Base-by-base conservation (phyloP, 2,888 invertebrate species). In the Magallana nippona region DNA sequence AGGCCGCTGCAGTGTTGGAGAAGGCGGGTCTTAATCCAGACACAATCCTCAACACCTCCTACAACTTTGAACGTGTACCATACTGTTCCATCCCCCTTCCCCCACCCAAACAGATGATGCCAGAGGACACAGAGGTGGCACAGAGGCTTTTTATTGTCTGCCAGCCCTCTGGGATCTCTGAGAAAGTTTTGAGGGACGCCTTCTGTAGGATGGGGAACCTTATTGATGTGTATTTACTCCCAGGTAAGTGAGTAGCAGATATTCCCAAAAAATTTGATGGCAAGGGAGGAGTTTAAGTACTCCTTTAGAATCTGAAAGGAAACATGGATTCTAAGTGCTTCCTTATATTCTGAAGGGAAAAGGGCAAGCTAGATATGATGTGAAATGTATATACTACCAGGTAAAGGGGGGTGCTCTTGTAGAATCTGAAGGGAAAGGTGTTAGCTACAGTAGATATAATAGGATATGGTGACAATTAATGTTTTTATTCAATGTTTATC, bases 131-230 rank as follows among this genome's bases (percentile, higher is more conserved):
- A 1, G 92, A 93, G 19, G 93, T 94, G 1, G 94, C 94, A 57
- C 94, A 95, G 90, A 93, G 95, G 88, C 93, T 95, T 86, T 95
- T 95, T 89, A 95, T 95, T 84, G 95, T 95, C 19, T 95, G 95
- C 88, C 95, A 95, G 88, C 95, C 96, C 91, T 95, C 95, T 83
- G 95, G 97, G 78, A 97, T 98, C 17, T 96, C 97, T 1, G 95
- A 96, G 89, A 96, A 96, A 85, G 96, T 97, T 44, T 95, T 98
- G 92, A 96, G 97, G 91, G 98, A 98, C 94, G 96, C 97, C 27
- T 98, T 98, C 94, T 97, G 97, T 90, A 96, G 98, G 91, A 98
- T 98, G 95, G 98, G 98, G 10, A 96, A 97, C 93, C 95, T 98
- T 13, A 97, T 98, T 84, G 98, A 98, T 94, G 97, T 98, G 1